Evolutionary conservation across 2,797 vertebrate species (phyloP).

Genomic region (Rhynchonycteris naso): DNA sequence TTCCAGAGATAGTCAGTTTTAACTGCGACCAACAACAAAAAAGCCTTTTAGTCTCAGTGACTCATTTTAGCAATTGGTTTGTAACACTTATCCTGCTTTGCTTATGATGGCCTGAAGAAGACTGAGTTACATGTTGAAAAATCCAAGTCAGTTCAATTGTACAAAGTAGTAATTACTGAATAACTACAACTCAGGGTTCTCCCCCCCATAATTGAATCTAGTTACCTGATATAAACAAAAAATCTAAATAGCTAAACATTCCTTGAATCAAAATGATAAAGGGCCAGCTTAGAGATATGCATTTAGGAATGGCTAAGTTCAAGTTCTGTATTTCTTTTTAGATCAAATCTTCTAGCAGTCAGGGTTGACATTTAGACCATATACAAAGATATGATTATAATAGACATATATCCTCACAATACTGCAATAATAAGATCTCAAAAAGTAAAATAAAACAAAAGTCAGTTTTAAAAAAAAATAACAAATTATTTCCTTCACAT

Average conservation of each 20-base stretch:
- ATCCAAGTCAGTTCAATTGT: conserved; percentile 49
- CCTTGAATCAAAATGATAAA: conserved; percentile 52
- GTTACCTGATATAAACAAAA: conserved; percentile 15
- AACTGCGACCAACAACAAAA: conserved; percentile 75
- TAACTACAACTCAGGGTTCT: background rate
- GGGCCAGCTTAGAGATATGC: background rate
- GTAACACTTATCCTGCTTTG: conserved; percentile 68
- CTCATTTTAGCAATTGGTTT: conserved; percentile 78
- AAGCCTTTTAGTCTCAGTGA: conserved; percentile 69
- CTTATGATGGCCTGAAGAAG: conserved; percentile 70
- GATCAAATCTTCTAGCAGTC: background rate
- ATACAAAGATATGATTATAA: background rate
- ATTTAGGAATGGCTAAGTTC: background rate
- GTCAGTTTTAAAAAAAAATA: conserved; percentile 63
- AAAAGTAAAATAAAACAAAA: conserved; percentile 31
- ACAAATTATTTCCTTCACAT: conserved; percentile 14
- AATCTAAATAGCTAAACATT: conserved; percentile 34
- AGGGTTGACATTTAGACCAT: conserved; percentile 4
- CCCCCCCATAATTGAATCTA: background rate
- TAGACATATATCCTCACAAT: background rate
- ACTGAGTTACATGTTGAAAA: conserved; percentile 58
- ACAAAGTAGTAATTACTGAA: conserved; percentile 24
- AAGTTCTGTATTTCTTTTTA: background rate
- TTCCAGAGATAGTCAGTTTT: conserved; percentile 80
- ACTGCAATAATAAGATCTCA: background rate